A percentile compares a stretch with the other conserved stretches of the same genome.
Evolutionary conservation across 2,797 vertebrate genomes (phyloP).

Genomic region (Anniella stebbinsi): DNA sequence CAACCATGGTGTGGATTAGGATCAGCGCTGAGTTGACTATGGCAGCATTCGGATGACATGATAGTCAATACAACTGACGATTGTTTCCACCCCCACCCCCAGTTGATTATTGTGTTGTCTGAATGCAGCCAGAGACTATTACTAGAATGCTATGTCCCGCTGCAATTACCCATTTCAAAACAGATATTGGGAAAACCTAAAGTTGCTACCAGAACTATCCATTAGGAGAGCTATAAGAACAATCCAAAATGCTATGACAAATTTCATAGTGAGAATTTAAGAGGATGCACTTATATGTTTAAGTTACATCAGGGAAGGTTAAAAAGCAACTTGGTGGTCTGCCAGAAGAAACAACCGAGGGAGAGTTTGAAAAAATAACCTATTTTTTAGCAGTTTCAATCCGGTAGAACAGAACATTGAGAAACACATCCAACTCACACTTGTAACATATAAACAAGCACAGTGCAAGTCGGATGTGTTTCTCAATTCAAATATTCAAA

Average conservation of each 20-base stretch:
- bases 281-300: background rate
- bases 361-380: background rate
- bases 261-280: background rate
- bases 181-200: background rate
- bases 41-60: no score
- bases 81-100: no score
- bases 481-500: background rate
- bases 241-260: background rate
- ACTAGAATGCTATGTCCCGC: background rate
- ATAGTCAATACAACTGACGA: no score
- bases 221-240: background rate
- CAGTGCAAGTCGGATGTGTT: background rate
- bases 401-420: background rate
- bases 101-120: no score
- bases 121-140: no score
- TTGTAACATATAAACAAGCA: background rate
- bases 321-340: slow-evolving; percentile 2
- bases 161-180: background rate
- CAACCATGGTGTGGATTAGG: no score
- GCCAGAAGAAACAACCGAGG: background rate
- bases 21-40: no score
- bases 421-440: background rate
- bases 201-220: background rate
- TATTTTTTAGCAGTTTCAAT: background rate
- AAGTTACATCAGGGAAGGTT: background rate